These are phyloP conservation scores for Actinernus sp. DNA, from an alignment of 92 coral and sea anemone species.

Conservation along the genomic window DNA sequence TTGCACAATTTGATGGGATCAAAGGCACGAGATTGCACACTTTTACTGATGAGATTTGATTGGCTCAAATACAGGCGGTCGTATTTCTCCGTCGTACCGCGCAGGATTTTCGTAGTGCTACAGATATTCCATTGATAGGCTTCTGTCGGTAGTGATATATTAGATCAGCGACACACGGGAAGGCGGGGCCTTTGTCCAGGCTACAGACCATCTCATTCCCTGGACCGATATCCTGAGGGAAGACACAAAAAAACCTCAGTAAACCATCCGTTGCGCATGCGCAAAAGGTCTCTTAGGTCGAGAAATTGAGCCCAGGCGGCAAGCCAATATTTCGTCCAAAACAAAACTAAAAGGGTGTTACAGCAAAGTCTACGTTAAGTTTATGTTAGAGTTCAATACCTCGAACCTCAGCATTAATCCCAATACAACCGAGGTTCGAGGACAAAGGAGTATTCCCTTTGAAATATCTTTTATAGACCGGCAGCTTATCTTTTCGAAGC, in stretches of 20 bases:
- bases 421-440: too few relatives aligned
- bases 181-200: constrained; percentile 79
- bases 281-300: too few relatives aligned
- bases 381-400: too few relatives aligned
- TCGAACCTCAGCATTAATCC: too few relatives aligned
- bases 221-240: constrained; percentile 70
- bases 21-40: too few relatives aligned
- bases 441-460: too few relatives aligned
- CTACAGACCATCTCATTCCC: constrained; percentile 58
- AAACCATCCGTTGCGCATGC: too few relatives aligned
- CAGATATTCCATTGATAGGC: constrained; percentile 75
- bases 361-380: not conserved
- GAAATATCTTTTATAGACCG: too few relatives aligned
- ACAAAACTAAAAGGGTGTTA: not conserved
- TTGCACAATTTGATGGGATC: too few relatives aligned
- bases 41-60: too few relatives aligned
- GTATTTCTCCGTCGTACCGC: constrained; percentile 21
- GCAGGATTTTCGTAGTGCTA: constrained; percentile 77
- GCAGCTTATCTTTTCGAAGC: too few relatives aligned
- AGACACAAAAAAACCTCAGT: not conserved
- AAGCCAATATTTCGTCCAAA: not conserved
- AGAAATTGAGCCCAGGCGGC: too few relatives aligned
- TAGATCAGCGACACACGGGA: constrained; percentile 59
- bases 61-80: not conserved
- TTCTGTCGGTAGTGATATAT: constrained; percentile 70